Evolutionary conservation across 2,888 invertebrate species (phyloP).

Genomic region (Epinotia demarniana): DNA sequence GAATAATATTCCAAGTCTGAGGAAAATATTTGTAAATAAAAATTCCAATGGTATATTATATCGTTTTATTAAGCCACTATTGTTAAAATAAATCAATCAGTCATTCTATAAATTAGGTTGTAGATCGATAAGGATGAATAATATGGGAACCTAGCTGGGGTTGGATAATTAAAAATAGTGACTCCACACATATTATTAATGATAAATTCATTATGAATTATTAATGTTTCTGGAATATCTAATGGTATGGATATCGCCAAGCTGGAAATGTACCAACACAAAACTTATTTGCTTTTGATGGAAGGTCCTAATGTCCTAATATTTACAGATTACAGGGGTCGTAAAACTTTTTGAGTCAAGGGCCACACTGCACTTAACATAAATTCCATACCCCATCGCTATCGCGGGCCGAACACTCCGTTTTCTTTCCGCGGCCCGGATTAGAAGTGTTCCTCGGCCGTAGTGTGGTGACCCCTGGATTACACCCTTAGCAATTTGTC

Average conservation of each 20-base stretch:
- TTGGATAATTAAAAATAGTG: background rate
- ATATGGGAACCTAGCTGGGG: background rate
- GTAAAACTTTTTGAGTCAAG: too few species aligned
- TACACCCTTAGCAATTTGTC: too few species aligned
- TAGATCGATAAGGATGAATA: background rate
- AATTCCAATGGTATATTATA: slow-evolving; percentile 15
- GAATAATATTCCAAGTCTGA: too few species aligned
- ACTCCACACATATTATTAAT: background rate
- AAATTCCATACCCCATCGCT: too few species aligned
- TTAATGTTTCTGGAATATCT: background rate
- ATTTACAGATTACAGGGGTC: background rate
- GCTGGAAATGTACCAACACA: background rate
- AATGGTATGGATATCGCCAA: background rate
- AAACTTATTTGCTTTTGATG: background rate
- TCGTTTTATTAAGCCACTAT: slow-evolving; percentile 42
- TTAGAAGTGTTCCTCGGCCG: too few species aligned
- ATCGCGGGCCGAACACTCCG: too few species aligned
- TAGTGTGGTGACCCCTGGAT: too few species aligned
- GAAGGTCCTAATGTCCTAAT: background rate
- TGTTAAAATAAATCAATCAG: slow-evolving; percentile 15
- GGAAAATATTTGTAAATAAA: slow-evolving; percentile 41
- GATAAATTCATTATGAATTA: background rate
- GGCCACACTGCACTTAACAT: too few species aligned
- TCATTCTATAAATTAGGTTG: background rate
- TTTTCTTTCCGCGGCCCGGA: too few species aligned